phyloP scores from a whole-genome alignment of 2,113 vertebrate genomes.

The Puffinus mauretanicus region DNA sequence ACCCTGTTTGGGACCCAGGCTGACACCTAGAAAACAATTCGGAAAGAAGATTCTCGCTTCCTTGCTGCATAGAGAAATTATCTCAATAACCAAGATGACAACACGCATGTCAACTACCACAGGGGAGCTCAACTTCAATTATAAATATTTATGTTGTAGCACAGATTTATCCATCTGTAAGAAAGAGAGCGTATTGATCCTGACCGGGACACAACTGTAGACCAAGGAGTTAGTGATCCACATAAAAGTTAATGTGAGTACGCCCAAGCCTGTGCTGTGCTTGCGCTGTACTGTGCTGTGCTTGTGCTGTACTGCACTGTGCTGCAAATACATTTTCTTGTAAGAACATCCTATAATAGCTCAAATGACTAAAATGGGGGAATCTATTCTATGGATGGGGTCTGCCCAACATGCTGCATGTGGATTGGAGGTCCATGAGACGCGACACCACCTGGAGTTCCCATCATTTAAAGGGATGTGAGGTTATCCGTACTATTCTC shows the following conservation, averaged over 20 bases:
- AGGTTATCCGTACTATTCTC: background rate
- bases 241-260: background rate
- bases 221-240: background rate
- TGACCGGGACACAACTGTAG: background rate
- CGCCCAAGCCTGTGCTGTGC: background rate
- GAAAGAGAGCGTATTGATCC: background rate
- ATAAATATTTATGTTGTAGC: background rate
- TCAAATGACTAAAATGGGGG: background rate
- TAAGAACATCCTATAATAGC: background rate
- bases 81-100: background rate
- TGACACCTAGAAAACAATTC: background rate
- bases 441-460: background rate
- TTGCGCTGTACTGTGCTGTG: background rate
- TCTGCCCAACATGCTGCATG: background rate
- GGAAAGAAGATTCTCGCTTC: background rate
- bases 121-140: background rate
- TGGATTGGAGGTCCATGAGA: background rate
- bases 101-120: background rate
- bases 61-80: background rate
- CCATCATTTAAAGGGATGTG: background rate
- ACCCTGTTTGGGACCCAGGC: background rate
- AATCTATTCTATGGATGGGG: background rate
- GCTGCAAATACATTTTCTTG: background rate
- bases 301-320: background rate
- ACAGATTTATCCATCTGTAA: background rate